These are phyloP conservation scores for Acrossocheilus wenchowensis DNA, from an alignment of 2,797 vertebrate genomes.

Conservation along the genomic window DNA sequence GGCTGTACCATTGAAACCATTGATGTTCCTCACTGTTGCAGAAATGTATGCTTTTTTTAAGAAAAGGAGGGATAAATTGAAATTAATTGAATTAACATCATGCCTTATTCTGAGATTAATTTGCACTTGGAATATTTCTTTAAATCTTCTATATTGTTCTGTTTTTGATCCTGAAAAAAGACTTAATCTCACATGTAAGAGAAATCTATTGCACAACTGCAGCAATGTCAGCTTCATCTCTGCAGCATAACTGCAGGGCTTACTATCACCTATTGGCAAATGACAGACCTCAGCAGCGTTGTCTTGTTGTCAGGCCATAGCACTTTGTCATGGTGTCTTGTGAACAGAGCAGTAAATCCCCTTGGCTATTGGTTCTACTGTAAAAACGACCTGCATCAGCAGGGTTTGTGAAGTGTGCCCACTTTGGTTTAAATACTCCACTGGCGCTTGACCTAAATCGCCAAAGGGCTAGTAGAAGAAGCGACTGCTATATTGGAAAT, in stretches of 20 bases:
- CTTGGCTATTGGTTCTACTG: constrained; percentile 59
- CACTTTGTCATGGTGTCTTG: constrained; percentile 47
- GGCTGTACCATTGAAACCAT: background rate
- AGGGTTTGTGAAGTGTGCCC: constrained; percentile 72
- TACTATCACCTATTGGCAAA: constrained; percentile 43
- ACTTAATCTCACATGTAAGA: background rate
- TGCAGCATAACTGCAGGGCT: constrained; percentile 33
- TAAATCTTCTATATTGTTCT: background rate
- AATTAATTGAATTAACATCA: background rate
- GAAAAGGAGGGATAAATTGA: background rate
- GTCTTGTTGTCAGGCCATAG: constrained; percentile 49
- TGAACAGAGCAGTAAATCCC: constrained; percentile 52
- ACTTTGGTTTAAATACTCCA: constrained; percentile 70
- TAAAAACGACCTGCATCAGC: constrained; percentile 57
- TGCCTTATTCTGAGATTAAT: background rate
- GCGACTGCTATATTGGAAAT: constrained; percentile 24
- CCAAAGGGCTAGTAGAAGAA: constrained; percentile 65
- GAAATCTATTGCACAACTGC: background rate
- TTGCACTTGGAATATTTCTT: background rate
- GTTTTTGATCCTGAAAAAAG: constrained; percentile 13
- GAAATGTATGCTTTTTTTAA: background rate
- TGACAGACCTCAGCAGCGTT: constrained; percentile 48
- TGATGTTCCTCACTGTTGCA: background rate
- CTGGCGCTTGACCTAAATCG: constrained; percentile 63
- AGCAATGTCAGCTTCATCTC: constrained; percentile 40